Evolutionary conservation across 2,113 vertebrate genomes (phyloP), one percentile per base, ranked within the genome.

Genomic region (Chaetops frenatus): DNA sequence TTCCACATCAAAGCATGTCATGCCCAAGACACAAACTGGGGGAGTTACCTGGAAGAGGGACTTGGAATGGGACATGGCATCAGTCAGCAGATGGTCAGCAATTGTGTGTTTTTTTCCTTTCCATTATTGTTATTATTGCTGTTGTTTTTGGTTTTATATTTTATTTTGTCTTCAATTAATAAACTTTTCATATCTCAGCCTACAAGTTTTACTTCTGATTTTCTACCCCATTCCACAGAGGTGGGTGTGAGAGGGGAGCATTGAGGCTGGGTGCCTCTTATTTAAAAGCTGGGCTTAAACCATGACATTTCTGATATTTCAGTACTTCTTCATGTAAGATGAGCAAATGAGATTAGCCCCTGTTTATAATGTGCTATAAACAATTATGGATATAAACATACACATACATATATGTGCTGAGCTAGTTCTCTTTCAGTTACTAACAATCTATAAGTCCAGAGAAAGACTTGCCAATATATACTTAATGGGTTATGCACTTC

Each of bases 51-150:
- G 25, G 31, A 64, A 53, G 33, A 33, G 22, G 13, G 5, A 28
- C 9, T 74, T 67, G n/a, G 33, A 66, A 60, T 11, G 7, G 11
- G 13, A 7, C 47, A 24, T 12, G 14, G 28, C 28, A 45, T 44
- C 0, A 0, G 7, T 53, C 45, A 60, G 33, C 21, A 5, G 24
- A 47, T 56, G 31, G 21, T 48, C 17, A 48, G 35, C 28, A 45
- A 8, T 12, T 48, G 9, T 22, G 25, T 48, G 10, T 0, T 22
- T 76, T 66, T 72, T 57, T 9, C 7, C 33, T 73, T 73, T 53
- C 16, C 13, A 7, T 17, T 56, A 48, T 3, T 57, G 3, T 36
- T 50, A 50, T 48, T 15, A 19, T 33, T 38, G 10, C 18, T 45
- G 19, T 45, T 45, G 16, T 28, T 60, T 12, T 11, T 61, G 23